phyloP scores from a whole-genome alignment of 2,888 invertebrate species.

The Diarsia brunnea region DNA sequence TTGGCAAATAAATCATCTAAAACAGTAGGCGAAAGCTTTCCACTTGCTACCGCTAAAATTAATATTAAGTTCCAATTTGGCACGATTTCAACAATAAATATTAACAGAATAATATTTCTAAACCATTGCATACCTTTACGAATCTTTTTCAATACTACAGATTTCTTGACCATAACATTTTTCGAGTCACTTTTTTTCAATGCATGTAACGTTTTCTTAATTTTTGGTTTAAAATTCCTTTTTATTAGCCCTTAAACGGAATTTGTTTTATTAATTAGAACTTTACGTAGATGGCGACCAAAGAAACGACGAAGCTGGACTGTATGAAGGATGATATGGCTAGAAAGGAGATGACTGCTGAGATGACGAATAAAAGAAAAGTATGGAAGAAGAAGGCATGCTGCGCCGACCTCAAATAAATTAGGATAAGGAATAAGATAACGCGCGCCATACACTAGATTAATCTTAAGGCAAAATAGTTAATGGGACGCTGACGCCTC shows the following conservation, averaged over 20 bases:
- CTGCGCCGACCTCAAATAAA: too few species aligned
- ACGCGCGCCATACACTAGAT: too few species aligned
- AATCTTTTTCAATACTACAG: conserved; percentile 37
- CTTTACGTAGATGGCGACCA: neutral
- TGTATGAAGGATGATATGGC: too few species aligned
- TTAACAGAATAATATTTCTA: too few species aligned
- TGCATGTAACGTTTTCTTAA: neutral
- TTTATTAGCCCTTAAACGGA: conserved; percentile 28
- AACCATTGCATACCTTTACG: conserved; percentile 36
- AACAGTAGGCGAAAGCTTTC: conserved; percentile 45
- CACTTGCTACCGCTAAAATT: conserved; percentile 43
- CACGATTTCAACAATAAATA: neutral
- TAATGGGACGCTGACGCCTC: too few species aligned
- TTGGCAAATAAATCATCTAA: conserved; percentile 38
- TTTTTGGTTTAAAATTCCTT: neutral
- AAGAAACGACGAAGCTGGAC: too few species aligned
- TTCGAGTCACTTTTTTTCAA: neutral
- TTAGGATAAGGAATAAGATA: too few species aligned
- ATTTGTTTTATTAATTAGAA: neutral
- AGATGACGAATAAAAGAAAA: too few species aligned
- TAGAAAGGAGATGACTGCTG: too few species aligned
- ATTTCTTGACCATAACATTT: conserved; percentile 7
- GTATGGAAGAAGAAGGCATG: too few species aligned
- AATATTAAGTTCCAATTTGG: neutral
- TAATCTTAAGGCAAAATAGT: neutral